These are phyloP conservation scores for Oreohelix idahoensis DNA, from an alignment of 1,140 invertebrate genomes.

Conservation along the genomic window DNA sequence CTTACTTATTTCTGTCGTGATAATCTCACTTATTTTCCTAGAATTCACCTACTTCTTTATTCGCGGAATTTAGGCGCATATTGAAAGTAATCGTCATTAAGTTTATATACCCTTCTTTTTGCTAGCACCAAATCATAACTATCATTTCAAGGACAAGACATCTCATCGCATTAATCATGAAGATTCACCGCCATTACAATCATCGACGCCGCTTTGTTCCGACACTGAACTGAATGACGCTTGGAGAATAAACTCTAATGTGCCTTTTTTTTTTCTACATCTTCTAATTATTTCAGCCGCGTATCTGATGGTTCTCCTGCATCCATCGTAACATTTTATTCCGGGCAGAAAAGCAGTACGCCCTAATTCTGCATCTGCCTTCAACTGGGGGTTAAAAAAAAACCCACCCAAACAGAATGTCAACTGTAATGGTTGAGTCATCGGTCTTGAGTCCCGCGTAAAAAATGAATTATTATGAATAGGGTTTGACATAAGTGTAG, in stretches of 20 bases:
- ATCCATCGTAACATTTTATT: not conserved
- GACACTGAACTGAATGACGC: not conserved
- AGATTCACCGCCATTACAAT: not conserved
- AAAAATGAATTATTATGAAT: not conserved
- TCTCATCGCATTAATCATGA: not conserved
- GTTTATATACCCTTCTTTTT: not conserved
- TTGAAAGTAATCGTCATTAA: not conserved
- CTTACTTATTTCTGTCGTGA: too few relatives aligned
- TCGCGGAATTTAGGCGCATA: not conserved
- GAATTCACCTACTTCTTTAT: too few relatives aligned
- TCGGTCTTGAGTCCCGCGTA: not conserved
- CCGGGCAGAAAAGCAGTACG: not conserved
- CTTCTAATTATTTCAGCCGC: slow-evolving; percentile 15
- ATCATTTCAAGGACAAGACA: not conserved
- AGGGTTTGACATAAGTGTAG: too few relatives aligned
- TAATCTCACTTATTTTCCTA: too few relatives aligned
- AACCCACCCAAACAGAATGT: not conserved
- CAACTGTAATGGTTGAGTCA: not conserved
- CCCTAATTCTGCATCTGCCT: not conserved
- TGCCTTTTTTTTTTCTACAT: not conserved
- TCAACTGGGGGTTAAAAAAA: not conserved
- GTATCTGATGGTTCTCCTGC: slow-evolving; percentile 12
- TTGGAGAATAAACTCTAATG: slow-evolving; percentile 3
- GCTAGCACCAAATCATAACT: not conserved
- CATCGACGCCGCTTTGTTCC: not conserved